Base-by-base conservation (phyloP, 2,113 vertebrate genomes). In the Prolemur simus region DNA sequence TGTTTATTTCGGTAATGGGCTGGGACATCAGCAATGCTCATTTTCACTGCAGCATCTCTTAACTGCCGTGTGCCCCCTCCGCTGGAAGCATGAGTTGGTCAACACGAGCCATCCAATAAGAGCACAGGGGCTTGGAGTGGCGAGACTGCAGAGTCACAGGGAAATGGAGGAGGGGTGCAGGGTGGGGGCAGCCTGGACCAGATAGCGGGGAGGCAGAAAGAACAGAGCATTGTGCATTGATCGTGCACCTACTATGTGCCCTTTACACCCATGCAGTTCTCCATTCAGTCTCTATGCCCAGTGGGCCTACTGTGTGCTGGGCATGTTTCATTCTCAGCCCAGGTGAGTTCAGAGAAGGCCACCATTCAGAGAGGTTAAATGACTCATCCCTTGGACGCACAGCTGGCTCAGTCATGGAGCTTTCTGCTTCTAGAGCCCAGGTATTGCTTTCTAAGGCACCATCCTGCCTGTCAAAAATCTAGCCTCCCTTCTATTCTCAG, bases 71-170 rank as follows among this genome's bases (percentile, higher is more conserved):
- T 34, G 60, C 32, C 80, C 39, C 63, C 37, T 76, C 32, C 3
- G 0, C 74, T 17, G 39, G 64, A 68, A 45, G 42, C 34, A 8
- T 0, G 68, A 83, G 64, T 73, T 60, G 82, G 64, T 95, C 87
- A 89, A 2, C 39, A 17, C 3, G 42, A 73, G 3, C 32, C 69
- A 39, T 69, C 86, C 95, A 93, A 0, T 89, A n/a, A 66, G 74
- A 47, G 87, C 80, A n/a, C 52, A 3, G 56, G 56, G 64, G 18
- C 68, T 69, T 11, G 2, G 23, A 4, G 39, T 63, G 86, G 87
- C 0, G 0, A 2, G 1, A 45, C 34, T 68, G 27, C 13, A 3
- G 27, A 39, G 52, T 8, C 11, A 1, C 69, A 34, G 64, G 32
- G 73, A 64, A 17, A 7, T 9, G 71, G 34, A 49, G 66, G n/a